phyloP scores from a whole-genome alignment of 2,888 invertebrate species.

The Agrypnus murinus region DNA sequence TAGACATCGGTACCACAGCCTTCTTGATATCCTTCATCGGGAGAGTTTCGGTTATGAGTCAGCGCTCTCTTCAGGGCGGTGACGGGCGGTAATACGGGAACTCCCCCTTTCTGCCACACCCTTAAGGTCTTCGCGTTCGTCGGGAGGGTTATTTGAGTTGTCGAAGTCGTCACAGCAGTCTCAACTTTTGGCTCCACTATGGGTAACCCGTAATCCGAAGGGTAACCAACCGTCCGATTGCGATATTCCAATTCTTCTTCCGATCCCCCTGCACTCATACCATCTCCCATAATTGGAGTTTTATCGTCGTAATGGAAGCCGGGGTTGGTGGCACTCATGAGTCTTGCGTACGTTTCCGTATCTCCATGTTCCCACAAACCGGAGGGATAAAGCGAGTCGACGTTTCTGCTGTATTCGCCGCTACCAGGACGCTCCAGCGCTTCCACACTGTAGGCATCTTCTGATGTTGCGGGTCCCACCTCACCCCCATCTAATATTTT shows the following conservation, averaged over 20 bases:
- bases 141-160: slow-evolving; percentile 70
- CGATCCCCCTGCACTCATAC: slow-evolving; percentile 75
- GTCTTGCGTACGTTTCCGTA: slow-evolving; percentile 71
- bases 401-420: slow-evolving; percentile 86
- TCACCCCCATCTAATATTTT: slow-evolving; percentile 78
- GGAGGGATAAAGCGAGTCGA: slow-evolving; percentile 85
- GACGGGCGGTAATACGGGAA: slow-evolving; percentile 89
- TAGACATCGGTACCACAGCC: slow-evolving; percentile 95
- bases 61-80: slow-evolving; percentile 89
- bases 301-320: slow-evolving; percentile 81
- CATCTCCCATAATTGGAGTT: slow-evolving; percentile 82
- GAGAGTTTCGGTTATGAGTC: slow-evolving; percentile 88
- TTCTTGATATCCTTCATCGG: slow-evolving; percentile 94
- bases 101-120: slow-evolving; percentile 89
- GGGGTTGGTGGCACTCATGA: slow-evolving; percentile 74
- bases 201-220: slow-evolving; percentile 86
- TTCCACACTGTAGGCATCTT: slow-evolving; percentile 63
- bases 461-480: slow-evolving; percentile 62
- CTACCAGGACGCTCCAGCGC: slow-evolving; percentile 76
- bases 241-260: slow-evolving; percentile 80
- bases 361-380: slow-evolving; percentile 82
- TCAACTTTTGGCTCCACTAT: slow-evolving; percentile 72
- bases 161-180: slow-evolving; percentile 68
- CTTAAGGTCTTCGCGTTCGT: slow-evolving; percentile 86
- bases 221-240: slow-evolving; percentile 75